Percentiles rank a stretch among this genome's conserved stretches.
Conservation (phyloP, 2,888 invertebrate species). For the Hyles lineata region DNA sequence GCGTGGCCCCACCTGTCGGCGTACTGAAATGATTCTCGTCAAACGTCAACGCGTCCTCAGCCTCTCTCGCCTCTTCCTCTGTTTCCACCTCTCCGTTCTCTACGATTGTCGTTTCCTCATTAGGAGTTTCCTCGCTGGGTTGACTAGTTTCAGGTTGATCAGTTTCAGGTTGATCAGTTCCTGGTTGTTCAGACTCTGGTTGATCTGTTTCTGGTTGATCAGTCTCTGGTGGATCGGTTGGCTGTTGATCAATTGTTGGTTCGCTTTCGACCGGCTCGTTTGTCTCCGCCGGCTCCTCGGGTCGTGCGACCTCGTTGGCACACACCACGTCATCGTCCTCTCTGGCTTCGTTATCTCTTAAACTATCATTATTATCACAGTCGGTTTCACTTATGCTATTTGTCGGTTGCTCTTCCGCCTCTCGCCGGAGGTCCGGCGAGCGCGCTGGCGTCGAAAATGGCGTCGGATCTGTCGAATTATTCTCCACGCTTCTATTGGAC, state of each 20-base stretch:
- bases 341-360: conserved; percentile 67
- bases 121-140: conserved; percentile 30
- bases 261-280: conserved; percentile 27
- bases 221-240: no score
- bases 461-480: conserved; percentile 70
- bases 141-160: conserved; percentile 8
- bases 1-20: conserved; percentile 69
- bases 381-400: conserved; percentile 76
- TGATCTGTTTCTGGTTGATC: no score
- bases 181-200: no score
- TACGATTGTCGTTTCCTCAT: conserved; percentile 18
- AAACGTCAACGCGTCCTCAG: conserved; percentile 66
- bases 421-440: conserved; percentile 56
- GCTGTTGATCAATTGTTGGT: not conserved
- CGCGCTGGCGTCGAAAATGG: conserved; percentile 73
- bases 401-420: conserved; percentile 46
- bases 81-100: conserved; percentile 32
- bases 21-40: conserved; percentile 83
- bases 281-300: conserved; percentile 34
- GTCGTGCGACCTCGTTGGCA: conserved; percentile 59
- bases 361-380: conserved; percentile 83
- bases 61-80: conserved; percentile 12
- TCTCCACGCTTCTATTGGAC: conserved; percentile 73
- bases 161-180: no score
- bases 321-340: conserved; percentile 82